Conservation (phyloP, 2,113 vertebrate genomes). For the Triplophysa tibetana region DNA sequence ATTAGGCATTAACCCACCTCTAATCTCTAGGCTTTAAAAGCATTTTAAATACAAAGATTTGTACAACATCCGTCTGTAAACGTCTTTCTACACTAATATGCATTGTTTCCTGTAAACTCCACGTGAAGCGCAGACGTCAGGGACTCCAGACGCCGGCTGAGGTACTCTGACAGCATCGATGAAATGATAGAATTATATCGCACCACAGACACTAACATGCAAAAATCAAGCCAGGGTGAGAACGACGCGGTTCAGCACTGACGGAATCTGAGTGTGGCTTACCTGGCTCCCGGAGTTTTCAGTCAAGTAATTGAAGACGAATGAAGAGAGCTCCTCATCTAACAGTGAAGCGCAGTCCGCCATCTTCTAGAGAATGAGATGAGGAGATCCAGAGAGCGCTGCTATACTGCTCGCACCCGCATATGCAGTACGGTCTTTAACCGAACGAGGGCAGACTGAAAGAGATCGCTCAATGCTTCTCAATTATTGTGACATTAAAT, state of each 20-base stretch:
- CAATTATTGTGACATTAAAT: neutral
- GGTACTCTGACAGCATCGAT: constrained; percentile 60
- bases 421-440: constrained; percentile 57
- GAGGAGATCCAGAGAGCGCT: constrained; percentile 63
- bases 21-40: neutral
- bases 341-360: constrained; percentile 95
- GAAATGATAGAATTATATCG: constrained; percentile 16
- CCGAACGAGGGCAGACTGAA: constrained; percentile 57
- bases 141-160: constrained; percentile 59
- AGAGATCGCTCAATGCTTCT: neutral
- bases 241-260: constrained; percentile 31
- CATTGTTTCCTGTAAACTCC: constrained; percentile 64
- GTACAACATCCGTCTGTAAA: neutral
- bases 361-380: constrained; percentile 93
- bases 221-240: constrained; percentile 7
- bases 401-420: constrained; percentile 62
- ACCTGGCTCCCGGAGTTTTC: constrained; percentile 89
- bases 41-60: neutral
- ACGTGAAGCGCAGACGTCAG: constrained; percentile 73
- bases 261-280: constrained; percentile 53
- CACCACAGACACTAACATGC: constrained; percentile 53
- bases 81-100: neutral
- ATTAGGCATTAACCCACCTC: neutral
- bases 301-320: constrained; percentile 95
- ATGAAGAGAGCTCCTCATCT: constrained; percentile 95